phyloP scores from a whole-genome alignment of 2,888 invertebrate species.

The Caenorhabditis uteleia region DNA sequence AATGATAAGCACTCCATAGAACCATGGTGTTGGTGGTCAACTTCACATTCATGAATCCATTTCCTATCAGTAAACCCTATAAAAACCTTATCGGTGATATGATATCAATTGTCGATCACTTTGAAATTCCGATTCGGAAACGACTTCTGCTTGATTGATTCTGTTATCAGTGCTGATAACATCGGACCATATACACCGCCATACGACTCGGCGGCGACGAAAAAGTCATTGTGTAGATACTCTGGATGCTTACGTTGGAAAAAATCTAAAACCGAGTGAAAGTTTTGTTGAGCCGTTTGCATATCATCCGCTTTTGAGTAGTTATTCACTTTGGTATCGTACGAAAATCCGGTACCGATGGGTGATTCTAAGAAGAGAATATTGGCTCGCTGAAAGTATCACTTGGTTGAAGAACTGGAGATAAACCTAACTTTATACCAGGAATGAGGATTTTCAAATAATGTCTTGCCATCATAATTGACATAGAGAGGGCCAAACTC shows the following conservation, averaged over 20 bases:
- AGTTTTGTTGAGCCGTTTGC: slow-evolving; percentile 69
- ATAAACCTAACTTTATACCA: slow-evolving; percentile 64
- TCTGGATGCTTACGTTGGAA: slow-evolving; percentile 70
- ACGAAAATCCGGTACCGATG: slow-evolving; percentile 68
- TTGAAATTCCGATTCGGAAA: slow-evolving; percentile 53
- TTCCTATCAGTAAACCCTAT: slow-evolving; percentile 34
- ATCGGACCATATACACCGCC: slow-evolving; percentile 72
- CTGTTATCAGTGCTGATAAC: slow-evolving; percentile 66
- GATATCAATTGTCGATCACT: slow-evolving; percentile 14
- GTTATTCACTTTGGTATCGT: slow-evolving; percentile 26
- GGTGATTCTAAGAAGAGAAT: slow-evolving; percentile 73
- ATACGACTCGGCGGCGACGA: slow-evolving; percentile 72
- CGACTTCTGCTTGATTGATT: slow-evolving; percentile 40
- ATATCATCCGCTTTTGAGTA: slow-evolving; percentile 50
- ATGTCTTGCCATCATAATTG: slow-evolving; percentile 39
- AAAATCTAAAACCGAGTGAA: slow-evolving; percentile 71
- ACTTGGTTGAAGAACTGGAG: neutral
- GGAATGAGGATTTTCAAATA: slow-evolving; percentile 63
- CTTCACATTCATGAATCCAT: slow-evolving; percentile 36
- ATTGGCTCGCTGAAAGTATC: slow-evolving; percentile 71
- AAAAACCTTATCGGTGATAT: too few species aligned
- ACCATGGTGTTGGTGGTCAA: slow-evolving; percentile 37
- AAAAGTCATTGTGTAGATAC: slow-evolving; percentile 70
- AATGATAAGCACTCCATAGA: slow-evolving; percentile 50
- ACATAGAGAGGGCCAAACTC: slow-evolving; percentile 45